These are phyloP conservation scores for Steinernema carpocapsae DNA, from an alignment of 2,888 invertebrate genomes.

Conservation along the genomic window DNA sequence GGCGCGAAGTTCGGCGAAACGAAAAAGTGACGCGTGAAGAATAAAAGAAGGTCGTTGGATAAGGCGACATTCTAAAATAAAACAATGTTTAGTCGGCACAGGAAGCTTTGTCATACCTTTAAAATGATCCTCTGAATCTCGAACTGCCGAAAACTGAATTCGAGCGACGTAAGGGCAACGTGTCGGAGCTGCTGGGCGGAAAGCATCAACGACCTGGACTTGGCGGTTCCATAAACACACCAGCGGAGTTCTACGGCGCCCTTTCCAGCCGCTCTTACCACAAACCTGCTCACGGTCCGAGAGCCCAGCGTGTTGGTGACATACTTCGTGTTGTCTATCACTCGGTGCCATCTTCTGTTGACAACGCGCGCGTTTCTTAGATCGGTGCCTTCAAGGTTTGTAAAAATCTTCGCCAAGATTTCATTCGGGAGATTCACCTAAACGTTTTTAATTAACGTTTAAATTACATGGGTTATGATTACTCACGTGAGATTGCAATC, in stretches of 20 bases:
- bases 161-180: not conserved
- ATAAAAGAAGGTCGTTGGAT: not conserved
- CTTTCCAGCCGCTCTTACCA: not conserved
- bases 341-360: not conserved
- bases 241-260: constrained; percentile 30
- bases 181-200: not conserved
- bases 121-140: constrained; percentile 24
- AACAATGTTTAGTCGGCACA: not conserved
- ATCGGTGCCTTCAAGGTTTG: constrained; percentile 14
- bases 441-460: not conserved
- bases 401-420: not conserved
- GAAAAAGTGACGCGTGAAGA: constrained; percentile 14
- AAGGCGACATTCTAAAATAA: constrained; percentile 5
- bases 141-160: constrained; percentile 17
- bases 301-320: not conserved
- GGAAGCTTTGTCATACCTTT: not conserved
- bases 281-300: constrained; percentile 1
- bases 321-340: constrained; percentile 28
- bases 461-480: not conserved
- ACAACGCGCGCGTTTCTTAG: constrained; percentile 2
- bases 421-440: constrained; percentile 2
- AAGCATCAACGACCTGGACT: not conserved
- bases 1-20: not conserved
- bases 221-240: constrained; percentile 6
- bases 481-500: not conserved